Evolutionary conservation across 2,113 vertebrate genomes (phyloP).

Genomic region (Sula dactylatra): DNA sequence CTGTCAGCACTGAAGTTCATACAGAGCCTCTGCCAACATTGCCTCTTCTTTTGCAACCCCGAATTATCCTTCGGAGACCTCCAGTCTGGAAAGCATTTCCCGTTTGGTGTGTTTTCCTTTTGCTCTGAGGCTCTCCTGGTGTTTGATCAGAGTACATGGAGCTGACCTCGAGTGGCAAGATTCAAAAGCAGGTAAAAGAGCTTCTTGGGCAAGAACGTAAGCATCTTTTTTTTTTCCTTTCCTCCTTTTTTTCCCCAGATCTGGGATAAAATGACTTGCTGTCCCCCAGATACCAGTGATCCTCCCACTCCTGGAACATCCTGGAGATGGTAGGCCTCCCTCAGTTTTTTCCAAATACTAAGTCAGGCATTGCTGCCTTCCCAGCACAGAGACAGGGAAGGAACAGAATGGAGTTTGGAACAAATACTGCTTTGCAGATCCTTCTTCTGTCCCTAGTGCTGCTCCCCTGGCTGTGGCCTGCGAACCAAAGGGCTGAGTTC

Average conservation of each 20-base stretch:
- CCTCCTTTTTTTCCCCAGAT: not conserved
- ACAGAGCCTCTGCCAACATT: rapidly evolving
- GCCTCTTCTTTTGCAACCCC: not conserved
- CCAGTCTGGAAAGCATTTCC: not conserved
- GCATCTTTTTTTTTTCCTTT: not conserved
- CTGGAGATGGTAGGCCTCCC: not conserved
- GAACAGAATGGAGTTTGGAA: not conserved
- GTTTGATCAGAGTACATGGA: not conserved
- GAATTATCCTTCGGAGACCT: not conserved
- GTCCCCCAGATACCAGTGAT: not conserved
- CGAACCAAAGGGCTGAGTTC: not conserved
- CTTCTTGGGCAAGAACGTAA: not conserved
- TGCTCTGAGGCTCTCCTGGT: not conserved
- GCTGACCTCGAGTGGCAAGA: not conserved
- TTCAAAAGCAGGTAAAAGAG: not conserved
- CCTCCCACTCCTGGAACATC: not conserved
- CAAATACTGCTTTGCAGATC: not conserved
- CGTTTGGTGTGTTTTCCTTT: not conserved
- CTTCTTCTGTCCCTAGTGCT: not conserved
- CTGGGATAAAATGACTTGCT: not conserved
- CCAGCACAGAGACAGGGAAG: not conserved
- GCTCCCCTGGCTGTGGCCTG: not conserved
- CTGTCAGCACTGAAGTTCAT: not conserved
- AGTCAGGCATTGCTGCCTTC: not conserved
- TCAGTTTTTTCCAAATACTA: not conserved